Base-by-base conservation (phyloP, 2,888 invertebrate species). In the Cerceris rybyensis region DNA sequence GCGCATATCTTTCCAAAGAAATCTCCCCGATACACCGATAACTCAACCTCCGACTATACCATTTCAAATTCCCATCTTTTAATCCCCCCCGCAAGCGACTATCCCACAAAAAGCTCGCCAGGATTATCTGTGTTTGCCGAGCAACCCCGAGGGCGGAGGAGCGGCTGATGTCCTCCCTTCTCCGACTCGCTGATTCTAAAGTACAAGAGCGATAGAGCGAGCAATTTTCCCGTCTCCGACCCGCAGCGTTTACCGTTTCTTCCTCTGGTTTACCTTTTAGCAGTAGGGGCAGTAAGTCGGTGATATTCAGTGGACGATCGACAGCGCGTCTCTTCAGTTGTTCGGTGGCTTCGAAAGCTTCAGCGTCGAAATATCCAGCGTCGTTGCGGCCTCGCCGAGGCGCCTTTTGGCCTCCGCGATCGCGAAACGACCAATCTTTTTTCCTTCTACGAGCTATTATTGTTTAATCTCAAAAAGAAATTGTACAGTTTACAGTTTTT, bases 181-280 rank as follows among this genome's bases (percentile, higher is more conserved):
- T 59, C 17, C 42, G 58, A 6, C 58, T 2, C 13, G 7, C 58
- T 0, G 41, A 59, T 59, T 59, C 58, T 59, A 59, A 59, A 59
- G 58, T 59, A 59, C 58, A 59, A 39, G 42, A 59, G 13, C 58
- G 58, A 59, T 59, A 59, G 58, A 41, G 58, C 58, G 58, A 7
- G 58, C 14, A 17, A 28, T 28, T 28, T 28, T 28, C 28, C 28
- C 57, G 28, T n/a, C 41, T 9, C 11, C 9, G 13, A 13, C 17
- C 6, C 39, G n/a, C 57, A 41, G n/a, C 42, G 42, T 41, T 59
- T 11, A 13, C 57, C n/a, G 41, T 41, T 8, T 16, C n/a, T 8
- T 17, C 55, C 55, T 46, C 46, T 28, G 46, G 28, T 16, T 17
- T 59, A 59, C 58, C 58, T 59, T 59, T 59, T 42, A 41, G 41